phyloP scores from a whole-genome alignment of 2,888 invertebrate species.

The Gari tellinella region DNA sequence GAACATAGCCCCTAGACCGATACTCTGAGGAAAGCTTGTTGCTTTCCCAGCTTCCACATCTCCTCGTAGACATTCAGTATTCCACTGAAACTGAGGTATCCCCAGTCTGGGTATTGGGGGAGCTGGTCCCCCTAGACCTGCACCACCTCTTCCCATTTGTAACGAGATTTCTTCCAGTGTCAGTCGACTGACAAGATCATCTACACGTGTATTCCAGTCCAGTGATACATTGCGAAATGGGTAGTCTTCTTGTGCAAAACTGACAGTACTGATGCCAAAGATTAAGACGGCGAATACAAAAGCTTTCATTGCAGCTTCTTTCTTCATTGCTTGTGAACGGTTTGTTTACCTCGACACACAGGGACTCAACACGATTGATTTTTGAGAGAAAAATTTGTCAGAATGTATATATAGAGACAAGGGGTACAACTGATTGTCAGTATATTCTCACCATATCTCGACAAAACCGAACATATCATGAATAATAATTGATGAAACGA shows the following conservation, averaged over 20 bases:
- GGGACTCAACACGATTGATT: too few species aligned
- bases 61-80: constrained; percentile 79
- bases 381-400: too few species aligned
- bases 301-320: background rate
- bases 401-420: too few species aligned
- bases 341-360: too few species aligned
- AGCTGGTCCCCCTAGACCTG: constrained; percentile 66
- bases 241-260: constrained; percentile 19
- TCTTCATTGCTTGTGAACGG: too few species aligned
- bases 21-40: constrained; percentile 80
- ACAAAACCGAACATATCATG: too few species aligned
- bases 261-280: background rate
- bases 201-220: constrained; percentile 66
- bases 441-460: too few species aligned
- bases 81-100: constrained; percentile 77
- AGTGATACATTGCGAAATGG: constrained; percentile 69
- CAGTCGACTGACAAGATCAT: constrained; percentile 68
- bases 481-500: too few species aligned
- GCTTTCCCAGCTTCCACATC: constrained; percentile 76
- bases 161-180: constrained; percentile 66
- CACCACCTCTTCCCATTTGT: constrained; percentile 47
- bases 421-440: too few species aligned
- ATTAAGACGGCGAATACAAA: background rate
- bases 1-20: constrained; percentile 80
- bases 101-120: constrained; percentile 75